phyloP scores from a whole-genome alignment of 1,140 invertebrate species.

The Nautilus pompilius region DNA sequence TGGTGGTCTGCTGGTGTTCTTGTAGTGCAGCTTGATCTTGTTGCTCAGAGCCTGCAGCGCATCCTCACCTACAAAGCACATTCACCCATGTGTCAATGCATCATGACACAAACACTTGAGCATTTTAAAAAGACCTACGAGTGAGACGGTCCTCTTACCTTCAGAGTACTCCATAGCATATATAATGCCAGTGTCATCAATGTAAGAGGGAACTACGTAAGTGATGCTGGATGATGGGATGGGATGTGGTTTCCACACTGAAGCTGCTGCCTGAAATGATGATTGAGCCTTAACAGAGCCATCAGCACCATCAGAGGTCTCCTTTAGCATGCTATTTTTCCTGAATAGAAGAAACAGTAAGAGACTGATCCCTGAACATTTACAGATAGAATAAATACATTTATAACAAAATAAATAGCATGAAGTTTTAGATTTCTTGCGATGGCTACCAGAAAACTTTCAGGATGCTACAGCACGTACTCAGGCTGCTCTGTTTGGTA shows the following conservation, averaged over 20 bases:
- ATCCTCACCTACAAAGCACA: neutral
- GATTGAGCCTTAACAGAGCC: neutral
- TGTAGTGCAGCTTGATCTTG: neutral
- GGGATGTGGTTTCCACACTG: slow-evolving; percentile 7
- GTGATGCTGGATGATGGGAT: slow-evolving; percentile 9
- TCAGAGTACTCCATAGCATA: slow-evolving; percentile 19
- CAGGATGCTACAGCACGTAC: no score
- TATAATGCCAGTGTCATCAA: slow-evolving; percentile 20
- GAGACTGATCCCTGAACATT: neutral
- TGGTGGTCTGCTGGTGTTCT: neutral
- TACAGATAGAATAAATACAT: neutral
- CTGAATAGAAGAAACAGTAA: neutral
- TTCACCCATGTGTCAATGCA: slow-evolving; percentile 6
- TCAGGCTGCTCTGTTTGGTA: no score
- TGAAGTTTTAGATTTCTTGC: neutral
- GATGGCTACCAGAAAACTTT: no score
- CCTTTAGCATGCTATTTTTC: neutral
- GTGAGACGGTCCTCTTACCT: slow-evolving; percentile 10
- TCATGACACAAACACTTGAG: neutral
- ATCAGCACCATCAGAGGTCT: neutral
- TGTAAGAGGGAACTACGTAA: slow-evolving; percentile 18
- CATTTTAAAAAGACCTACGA: slow-evolving; percentile 4
- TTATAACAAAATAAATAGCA: neutral
- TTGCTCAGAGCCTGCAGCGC: neutral
- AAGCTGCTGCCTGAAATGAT: neutral